Percentiles rank a stretch among this genome's conserved stretches.
These are phyloP conservation scores for Yponomeuta cagnagella DNA, from an alignment of 2,888 invertebrate genomes.

Conservation along the genomic window DNA sequence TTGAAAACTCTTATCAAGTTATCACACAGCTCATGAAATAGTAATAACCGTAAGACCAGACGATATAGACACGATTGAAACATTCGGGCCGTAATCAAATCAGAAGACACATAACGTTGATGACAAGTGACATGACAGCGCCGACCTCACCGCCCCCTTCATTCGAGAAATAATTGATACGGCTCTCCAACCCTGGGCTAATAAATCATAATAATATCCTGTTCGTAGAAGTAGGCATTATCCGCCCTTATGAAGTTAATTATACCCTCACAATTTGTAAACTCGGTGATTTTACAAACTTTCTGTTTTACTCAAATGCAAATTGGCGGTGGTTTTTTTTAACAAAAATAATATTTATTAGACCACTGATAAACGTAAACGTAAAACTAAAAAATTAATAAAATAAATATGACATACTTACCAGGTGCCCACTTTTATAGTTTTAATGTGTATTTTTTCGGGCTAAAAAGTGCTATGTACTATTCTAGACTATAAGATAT, in stretches of 20 bases:
- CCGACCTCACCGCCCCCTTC: background rate
- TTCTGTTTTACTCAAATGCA: too few relatives aligned
- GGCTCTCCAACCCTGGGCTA: background rate
- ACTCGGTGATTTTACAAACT: too few relatives aligned
- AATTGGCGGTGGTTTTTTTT: too few relatives aligned
- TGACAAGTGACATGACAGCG: background rate
- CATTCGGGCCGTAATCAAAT: conserved; percentile 1
- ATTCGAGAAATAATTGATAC: background rate
- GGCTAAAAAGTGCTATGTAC: too few relatives aligned
- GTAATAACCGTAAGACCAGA: background rate
- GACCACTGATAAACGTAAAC: too few relatives aligned
- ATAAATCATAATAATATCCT: background rate
- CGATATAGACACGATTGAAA: background rate
- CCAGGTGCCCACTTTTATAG: too few relatives aligned
- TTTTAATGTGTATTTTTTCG: too few relatives aligned
- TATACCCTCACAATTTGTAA: too few relatives aligned
- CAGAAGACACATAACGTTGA: background rate
- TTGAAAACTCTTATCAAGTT: background rate
- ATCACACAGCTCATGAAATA: background rate
- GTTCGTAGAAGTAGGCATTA: background rate
- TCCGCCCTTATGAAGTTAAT: background rate
- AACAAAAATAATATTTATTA: too few relatives aligned
- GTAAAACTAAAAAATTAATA: too few relatives aligned
- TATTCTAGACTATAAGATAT: too few relatives aligned
- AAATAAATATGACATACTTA: too few relatives aligned